Evolutionary conservation across 2,113 vertebrate species (phyloP).

Genomic region (Oncorhynchus clarkii): DNA sequence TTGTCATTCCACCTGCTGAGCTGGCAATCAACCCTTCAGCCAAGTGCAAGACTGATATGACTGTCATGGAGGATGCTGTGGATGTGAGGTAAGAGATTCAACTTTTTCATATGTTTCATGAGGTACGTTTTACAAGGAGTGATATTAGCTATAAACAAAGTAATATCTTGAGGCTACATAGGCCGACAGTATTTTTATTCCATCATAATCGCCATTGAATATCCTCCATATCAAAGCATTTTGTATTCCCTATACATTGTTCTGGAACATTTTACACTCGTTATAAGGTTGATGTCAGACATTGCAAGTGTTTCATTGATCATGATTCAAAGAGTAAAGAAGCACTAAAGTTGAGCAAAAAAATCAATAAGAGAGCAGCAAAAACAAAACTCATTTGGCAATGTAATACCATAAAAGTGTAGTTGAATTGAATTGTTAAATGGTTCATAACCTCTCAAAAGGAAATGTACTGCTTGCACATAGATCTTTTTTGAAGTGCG

Average conservation of each 20-base stretch:
- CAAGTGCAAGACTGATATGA: slow-evolving; percentile 99
- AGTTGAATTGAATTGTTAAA: slow-evolving; percentile 44
- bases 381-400: slow-evolving; percentile 15
- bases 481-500: neutral
- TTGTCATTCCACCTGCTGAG: slow-evolving; percentile 94
- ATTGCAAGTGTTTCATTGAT: slow-evolving; percentile 20
- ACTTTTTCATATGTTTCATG: neutral
- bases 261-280: slow-evolving; percentile 4
- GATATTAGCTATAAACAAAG: neutral
- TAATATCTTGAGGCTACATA: slow-evolving; percentile 9
- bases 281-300: slow-evolving; percentile 14
- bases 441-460: slow-evolving; percentile 43
- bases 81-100: slow-evolving; percentile 85
- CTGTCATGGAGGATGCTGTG: slow-evolving; percentile 96
- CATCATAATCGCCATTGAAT: too few relatives aligned
- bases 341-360: slow-evolving; percentile 27
- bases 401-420: slow-evolving; percentile 26
- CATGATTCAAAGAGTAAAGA: slow-evolving; percentile 37
- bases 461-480: slow-evolving; percentile 15
- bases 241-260: neutral
- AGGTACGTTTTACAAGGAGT: neutral
- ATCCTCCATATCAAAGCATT: neutral
- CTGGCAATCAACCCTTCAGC: slow-evolving; percentile 98
- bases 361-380: slow-evolving; percentile 39
- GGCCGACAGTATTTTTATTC: too few relatives aligned